Evolutionary conservation across 2,888 invertebrate species (phyloP).

Genomic region (Chrysolina haemoptera): DNA sequence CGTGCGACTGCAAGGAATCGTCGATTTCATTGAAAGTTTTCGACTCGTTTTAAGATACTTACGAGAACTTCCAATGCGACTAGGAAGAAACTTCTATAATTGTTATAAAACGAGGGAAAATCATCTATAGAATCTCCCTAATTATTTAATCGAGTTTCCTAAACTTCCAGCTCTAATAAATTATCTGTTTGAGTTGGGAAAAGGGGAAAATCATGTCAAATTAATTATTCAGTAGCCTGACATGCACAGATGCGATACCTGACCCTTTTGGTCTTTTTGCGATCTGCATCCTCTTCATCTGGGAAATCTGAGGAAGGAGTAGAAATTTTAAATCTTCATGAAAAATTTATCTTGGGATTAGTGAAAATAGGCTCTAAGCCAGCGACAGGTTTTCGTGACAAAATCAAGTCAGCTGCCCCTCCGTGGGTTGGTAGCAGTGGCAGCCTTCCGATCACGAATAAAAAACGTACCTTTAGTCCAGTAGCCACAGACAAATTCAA

Average conservation of each 20-base stretch:
- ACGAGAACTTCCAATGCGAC: slow-evolving; percentile 37
- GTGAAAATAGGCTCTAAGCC: too few relatives aligned
- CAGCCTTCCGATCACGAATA: too few relatives aligned
- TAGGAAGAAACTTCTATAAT: slow-evolving; percentile 36
- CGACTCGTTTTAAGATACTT: slow-evolving; percentile 38
- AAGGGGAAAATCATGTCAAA: slow-evolving; percentile 3
- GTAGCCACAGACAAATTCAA: too few relatives aligned
- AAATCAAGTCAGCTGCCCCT: too few relatives aligned
- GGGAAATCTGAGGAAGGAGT: not conserved
- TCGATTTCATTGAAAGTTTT: slow-evolving; percentile 33
- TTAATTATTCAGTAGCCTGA: slow-evolving; percentile 3
- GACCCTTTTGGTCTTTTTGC: not conserved
- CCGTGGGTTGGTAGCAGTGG: too few relatives aligned
- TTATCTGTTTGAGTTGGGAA: slow-evolving; percentile 27
- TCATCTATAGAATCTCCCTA: slow-evolving; percentile 44
- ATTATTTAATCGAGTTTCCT: slow-evolving; percentile 43
- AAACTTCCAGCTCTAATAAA: slow-evolving; percentile 36
- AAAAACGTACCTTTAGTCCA: too few relatives aligned
- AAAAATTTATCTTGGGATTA: not conserved
- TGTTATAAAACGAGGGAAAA: slow-evolving; percentile 37
- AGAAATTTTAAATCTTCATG: not conserved
- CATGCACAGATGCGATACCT: slow-evolving; percentile 8
- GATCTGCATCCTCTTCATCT: not conserved
- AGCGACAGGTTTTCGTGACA: too few relatives aligned
- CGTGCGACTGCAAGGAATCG: slow-evolving; percentile 7